Conservation (phyloP, 2,888 invertebrate species). For the Andrena marginata region DNA sequence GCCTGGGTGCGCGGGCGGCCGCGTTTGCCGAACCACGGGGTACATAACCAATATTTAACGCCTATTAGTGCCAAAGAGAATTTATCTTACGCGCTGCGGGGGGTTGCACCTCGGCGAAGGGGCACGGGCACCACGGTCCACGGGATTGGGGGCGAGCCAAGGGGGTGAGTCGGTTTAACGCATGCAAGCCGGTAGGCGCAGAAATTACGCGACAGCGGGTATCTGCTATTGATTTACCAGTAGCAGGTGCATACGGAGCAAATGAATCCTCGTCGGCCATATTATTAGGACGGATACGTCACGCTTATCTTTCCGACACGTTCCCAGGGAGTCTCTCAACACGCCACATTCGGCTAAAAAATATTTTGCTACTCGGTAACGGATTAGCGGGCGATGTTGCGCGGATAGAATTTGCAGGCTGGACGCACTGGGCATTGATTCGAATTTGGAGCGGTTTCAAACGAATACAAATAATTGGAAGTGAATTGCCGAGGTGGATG, state of each 20-base stretch:
- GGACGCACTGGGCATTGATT: no score
- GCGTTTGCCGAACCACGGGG: slow-evolving; percentile 56
- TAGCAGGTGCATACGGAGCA: slow-evolving; percentile 72
- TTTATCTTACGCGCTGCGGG: slow-evolving; percentile 74
- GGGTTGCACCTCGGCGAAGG: slow-evolving; percentile 49
- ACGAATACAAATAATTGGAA: no score
- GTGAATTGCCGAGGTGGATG: no score
- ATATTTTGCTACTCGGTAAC: not conserved
- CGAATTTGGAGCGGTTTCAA: no score
- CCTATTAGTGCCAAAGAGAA: slow-evolving; percentile 79
- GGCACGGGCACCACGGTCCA: slow-evolving; percentile 17
- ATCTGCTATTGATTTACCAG: slow-evolving; percentile 77
- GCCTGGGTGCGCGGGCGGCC: slow-evolving; percentile 43
- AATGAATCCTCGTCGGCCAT: slow-evolving; percentile 65
- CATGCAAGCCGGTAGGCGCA: slow-evolving; percentile 53
- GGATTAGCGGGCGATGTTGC: not conserved
- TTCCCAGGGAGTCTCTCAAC: not conserved
- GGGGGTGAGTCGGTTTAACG: slow-evolving; percentile 16
- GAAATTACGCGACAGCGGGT: slow-evolving; percentile 74
- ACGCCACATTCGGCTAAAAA: not conserved
- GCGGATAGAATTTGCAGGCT: no score
- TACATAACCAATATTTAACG: slow-evolving; percentile 79
- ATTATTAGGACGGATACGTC: slow-evolving; percentile 61
- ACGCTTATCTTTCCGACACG: slow-evolving; percentile 6
- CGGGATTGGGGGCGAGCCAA: slow-evolving; percentile 5